Percentiles rank a stretch among this genome's conserved stretches.
phyloP scores from a whole-genome alignment of 2,797 vertebrate species.

The Epinephelus awoara region DNA sequence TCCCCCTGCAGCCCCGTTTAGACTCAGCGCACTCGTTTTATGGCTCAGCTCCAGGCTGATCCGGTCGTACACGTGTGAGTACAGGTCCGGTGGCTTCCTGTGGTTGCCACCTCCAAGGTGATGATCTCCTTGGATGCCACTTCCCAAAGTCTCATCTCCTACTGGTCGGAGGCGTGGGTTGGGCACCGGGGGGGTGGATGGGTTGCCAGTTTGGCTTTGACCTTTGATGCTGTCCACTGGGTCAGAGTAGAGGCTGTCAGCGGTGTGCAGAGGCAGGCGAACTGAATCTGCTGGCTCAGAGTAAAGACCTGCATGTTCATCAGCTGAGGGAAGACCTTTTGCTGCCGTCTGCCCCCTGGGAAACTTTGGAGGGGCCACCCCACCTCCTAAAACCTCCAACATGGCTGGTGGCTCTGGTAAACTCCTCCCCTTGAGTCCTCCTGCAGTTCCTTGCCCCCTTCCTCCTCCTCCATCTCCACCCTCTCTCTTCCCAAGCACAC shows the following conservation, averaged over 20 bases:
- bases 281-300: constrained; percentile 94
- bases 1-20: constrained; percentile 66
- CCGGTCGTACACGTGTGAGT: constrained; percentile 85
- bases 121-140: constrained; percentile 35
- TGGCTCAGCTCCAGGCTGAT: constrained; percentile 78
- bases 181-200: constrained; percentile 54
- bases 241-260: constrained; percentile 92
- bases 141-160: constrained; percentile 69
- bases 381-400: constrained; percentile 52
- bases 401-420: constrained; percentile 84
- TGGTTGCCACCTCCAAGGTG: constrained; percentile 46
- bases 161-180: constrained; percentile 76
- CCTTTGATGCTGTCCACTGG: constrained; percentile 90
- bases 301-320: constrained; percentile 86
- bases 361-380: constrained; percentile 72
- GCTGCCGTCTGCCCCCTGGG: constrained; percentile 49
- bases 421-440: constrained; percentile 83
- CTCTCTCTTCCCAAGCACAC: constrained; percentile 81
- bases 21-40: constrained; percentile 62
- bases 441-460: constrained; percentile 64
- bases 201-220: constrained; percentile 55
- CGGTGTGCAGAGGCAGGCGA: constrained; percentile 73
- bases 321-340: constrained; percentile 51
- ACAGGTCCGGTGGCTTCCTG: constrained; percentile 70
- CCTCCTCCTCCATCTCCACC: constrained; percentile 72